These are phyloP conservation scores for Toxotes chatareus DNA, from an alignment of 2,113 vertebrate genomes.

Conservation along the genomic window DNA sequence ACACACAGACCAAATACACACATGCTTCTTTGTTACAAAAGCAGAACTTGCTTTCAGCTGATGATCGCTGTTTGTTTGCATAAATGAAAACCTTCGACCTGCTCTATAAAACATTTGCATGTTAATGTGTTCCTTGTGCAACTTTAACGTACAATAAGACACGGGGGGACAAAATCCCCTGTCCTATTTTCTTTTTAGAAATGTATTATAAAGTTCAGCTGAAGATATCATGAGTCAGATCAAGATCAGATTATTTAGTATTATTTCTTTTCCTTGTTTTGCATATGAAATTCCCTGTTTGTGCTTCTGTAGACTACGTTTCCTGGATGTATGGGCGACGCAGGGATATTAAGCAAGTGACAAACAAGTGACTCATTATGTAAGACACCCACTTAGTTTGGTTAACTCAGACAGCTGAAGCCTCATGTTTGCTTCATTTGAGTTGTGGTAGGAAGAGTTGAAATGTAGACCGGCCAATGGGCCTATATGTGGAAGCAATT, in stretches of 20 bases:
- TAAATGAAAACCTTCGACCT: background rate
- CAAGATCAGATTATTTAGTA: background rate
- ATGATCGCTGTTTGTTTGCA: background rate
- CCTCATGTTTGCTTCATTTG: too few relatives aligned
- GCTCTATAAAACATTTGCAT: background rate
- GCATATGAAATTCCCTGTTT: background rate
- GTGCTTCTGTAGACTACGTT: background rate
- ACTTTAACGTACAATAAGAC: background rate
- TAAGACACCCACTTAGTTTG: too few relatives aligned
- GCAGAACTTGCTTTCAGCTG: background rate
- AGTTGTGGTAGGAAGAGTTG: too few relatives aligned
- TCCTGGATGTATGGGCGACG: too few relatives aligned
- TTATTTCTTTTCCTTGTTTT: background rate
- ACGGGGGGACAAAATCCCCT: too few relatives aligned
- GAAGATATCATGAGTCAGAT: background rate
- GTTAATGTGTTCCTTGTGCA: background rate
- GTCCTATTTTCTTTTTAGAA: background rate
- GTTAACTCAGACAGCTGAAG: too few relatives aligned
- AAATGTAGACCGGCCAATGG: too few relatives aligned
- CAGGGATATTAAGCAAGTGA: too few relatives aligned
- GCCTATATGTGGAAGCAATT: too few relatives aligned
- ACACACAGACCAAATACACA: background rate
- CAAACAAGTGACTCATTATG: too few relatives aligned
- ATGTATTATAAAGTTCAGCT: background rate
- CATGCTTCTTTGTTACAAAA: background rate